Evolutionary conservation across 2,888 invertebrate genomes (phyloP), one percentile per base, ranked within the genome.

Genomic region (Cyrtodaria siliqua): DNA sequence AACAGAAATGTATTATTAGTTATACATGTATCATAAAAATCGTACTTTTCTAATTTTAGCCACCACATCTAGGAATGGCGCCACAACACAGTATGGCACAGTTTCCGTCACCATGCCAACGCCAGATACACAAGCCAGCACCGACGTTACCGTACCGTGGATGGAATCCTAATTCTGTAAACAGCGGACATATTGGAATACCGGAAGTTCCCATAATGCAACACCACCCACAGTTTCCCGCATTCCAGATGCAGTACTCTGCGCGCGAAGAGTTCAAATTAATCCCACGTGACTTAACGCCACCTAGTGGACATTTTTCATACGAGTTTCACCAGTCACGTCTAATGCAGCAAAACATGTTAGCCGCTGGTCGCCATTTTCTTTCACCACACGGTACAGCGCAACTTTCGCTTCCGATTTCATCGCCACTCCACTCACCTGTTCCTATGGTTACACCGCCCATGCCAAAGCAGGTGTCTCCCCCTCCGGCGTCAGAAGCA

Each of bases 401-500:
- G 14, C 67, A 67, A 24, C 47, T 64, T 3, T 47, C 63, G 27
- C 74, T 59, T 33, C 33, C 77, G 2, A 40, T 74, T 1, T 29
- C 74, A 9, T 52, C 78, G 9, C 71, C 77, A 4, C 44, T 79
- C 47, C 79, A 56, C 20, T 71, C 67, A 27, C 79, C 61, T 1
- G 38, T 76, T 6, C 74, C 79, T 3, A 49, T 78, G 14, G 40
- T 72, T 33, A 33, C 74, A 2, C 56, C 77, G 9, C 23, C 64
- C n/a, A 29, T 73, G 9, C 75, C 83, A 2, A 89, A 87, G 69
- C 89, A 87, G 49, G 59, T 91, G 47, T 91, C 90, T 8, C 90
- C 89, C 18, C 87, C 85, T 0, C 87, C 88, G 1, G 89, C 90
- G 8, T 57, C 86, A 4, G 89, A 90, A 66, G 90, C 90, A 4